phyloP scores from a whole-genome alignment of 2,113 vertebrate species.

The Stictonetta naevosa region DNA sequence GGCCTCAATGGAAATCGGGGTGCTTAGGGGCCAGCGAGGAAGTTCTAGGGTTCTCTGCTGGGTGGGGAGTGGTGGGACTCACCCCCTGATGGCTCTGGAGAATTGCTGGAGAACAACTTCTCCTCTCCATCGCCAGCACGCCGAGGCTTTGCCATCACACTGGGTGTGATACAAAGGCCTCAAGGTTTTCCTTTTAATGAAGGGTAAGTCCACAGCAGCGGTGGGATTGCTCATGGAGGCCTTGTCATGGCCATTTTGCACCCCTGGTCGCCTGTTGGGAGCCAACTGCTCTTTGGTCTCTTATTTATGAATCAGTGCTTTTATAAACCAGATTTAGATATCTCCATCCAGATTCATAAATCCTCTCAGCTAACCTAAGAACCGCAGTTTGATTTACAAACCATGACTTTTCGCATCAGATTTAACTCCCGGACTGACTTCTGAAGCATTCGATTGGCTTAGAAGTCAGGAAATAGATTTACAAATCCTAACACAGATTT shows the following conservation, averaged over 20 bases:
- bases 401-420: slow-evolving; percentile 47
- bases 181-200: neutral
- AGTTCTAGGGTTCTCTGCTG: neutral
- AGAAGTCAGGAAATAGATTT: slow-evolving; percentile 53
- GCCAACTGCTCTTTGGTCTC: neutral
- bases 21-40: neutral
- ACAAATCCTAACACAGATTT: slow-evolving; percentile 63
- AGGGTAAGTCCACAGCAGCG: neutral
- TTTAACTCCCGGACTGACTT: slow-evolving; percentile 59
- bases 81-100: neutral
- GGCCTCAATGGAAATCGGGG: neutral
- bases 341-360: slow-evolving; percentile 64
- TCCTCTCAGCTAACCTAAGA: slow-evolving; percentile 49
- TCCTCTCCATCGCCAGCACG: neutral
- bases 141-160: fast-evolving
- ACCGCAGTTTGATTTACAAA: slow-evolving; percentile 58
- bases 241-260: neutral
- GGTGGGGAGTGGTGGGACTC: neutral
- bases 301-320: slow-evolving; percentile 46
- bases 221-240: neutral
- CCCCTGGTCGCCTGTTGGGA: neutral
- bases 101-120: neutral
- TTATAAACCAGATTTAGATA: slow-evolving; percentile 53
- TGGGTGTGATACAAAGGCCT: neutral
- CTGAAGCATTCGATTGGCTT: slow-evolving; percentile 49